phyloP scores from a whole-genome alignment of 2,797 vertebrate genomes.

The Xyrichtys novacula region DNA sequence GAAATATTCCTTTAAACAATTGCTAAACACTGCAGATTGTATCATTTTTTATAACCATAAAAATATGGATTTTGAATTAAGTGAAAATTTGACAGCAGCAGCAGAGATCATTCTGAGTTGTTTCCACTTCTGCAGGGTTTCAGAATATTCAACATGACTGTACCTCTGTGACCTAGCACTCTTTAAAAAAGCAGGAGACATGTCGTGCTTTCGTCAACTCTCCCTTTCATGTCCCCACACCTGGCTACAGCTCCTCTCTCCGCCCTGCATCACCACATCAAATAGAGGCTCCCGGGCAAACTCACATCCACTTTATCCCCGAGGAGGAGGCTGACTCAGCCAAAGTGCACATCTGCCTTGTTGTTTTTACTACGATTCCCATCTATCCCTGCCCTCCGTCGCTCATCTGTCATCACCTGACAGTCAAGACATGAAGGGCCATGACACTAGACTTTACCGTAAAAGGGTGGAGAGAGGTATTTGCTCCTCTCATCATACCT shows the following conservation, averaged over 20 bases:
- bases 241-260: constrained; percentile 71
- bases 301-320: constrained; percentile 60
- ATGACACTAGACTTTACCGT: constrained; percentile 71
- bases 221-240: constrained; percentile 84
- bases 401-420: constrained; percentile 74
- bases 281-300: constrained; percentile 63
- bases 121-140: constrained; percentile 23
- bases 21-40: too few relatives aligned
- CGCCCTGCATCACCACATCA: constrained; percentile 77
- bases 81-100: too few relatives aligned
- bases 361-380: constrained; percentile 80
- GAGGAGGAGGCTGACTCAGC: constrained; percentile 73
- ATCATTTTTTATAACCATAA: too few relatives aligned
- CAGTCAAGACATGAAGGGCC: constrained; percentile 58
- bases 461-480: constrained; percentile 61
- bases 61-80: too few relatives aligned
- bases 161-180: constrained; percentile 37
- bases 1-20: too few relatives aligned
- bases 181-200: constrained; percentile 21
- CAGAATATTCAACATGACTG: constrained; percentile 43
- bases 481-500: constrained; percentile 45
- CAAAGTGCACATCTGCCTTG: constrained; percentile 79
- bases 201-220: constrained; percentile 66
- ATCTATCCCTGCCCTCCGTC: constrained; percentile 71
- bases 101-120: too few relatives aligned